phyloP scores from a whole-genome alignment of 2,797 vertebrate genomes.

The Danionella dracula region DNA sequence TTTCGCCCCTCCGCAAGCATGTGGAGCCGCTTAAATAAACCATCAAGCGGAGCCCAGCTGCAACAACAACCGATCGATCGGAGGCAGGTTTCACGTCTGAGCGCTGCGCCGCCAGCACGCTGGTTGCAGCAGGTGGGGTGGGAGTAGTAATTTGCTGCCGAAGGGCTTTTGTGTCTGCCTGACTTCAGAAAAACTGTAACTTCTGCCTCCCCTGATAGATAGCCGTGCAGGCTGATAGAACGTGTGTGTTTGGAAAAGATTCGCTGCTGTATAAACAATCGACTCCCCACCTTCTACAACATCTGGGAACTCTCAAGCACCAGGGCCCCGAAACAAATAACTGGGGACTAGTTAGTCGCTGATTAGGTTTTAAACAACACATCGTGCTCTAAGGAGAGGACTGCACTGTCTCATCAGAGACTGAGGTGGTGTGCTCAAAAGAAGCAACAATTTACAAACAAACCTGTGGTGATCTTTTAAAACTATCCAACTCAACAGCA shows the following conservation, averaged over 20 bases:
- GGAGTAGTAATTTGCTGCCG: conserved; percentile 79
- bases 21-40: conserved; percentile 99
- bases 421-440: conserved; percentile 53
- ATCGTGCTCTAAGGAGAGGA: conserved; percentile 63
- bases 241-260: conserved; percentile 78
- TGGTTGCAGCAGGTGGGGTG: conserved; percentile 93
- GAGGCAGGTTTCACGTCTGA: conserved; percentile 89
- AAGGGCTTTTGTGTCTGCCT: conserved; percentile 76
- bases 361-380: conserved; percentile 79
- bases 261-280: conserved; percentile 79
- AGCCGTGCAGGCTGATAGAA: conserved; percentile 72
- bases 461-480: neutral
- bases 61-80: conserved; percentile 96
- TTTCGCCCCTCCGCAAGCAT: conserved; percentile 90
- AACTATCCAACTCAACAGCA: conserved; percentile 24
- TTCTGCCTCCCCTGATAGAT: conserved; percentile 76
- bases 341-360: conserved; percentile 77
- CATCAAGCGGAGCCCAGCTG: conserved; percentile 93
- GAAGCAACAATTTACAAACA: conserved; percentile 41
- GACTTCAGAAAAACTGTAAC: conserved; percentile 79
- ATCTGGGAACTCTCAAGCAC: conserved; percentile 79
- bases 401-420: conserved; percentile 52
- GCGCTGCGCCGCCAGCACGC: conserved; percentile 76
- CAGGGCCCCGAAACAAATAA: conserved; percentile 75
- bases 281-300: conserved; percentile 77